A percentile compares a stretch with the other conserved stretches of the same genome.
Evolutionary conservation across 2,888 invertebrate species (phyloP).

Genomic region (Xanthia togata): DNA sequence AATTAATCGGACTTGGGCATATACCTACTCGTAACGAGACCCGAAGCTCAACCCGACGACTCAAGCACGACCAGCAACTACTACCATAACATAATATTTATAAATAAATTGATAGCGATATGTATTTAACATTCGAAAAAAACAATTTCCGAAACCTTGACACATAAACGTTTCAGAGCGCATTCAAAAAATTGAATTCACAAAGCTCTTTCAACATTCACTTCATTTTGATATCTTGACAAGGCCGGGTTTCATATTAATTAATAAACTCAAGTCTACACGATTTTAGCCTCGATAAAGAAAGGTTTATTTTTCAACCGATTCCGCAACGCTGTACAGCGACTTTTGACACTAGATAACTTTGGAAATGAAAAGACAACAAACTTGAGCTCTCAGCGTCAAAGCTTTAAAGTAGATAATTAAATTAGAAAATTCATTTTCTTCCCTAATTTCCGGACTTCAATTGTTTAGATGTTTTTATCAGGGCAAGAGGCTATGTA

Average conservation of each 20-base stretch:
- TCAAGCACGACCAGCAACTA: not conserved
- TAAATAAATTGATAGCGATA: constrained; percentile 11
- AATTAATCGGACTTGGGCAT: constrained; percentile 5
- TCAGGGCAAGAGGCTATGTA: not conserved
- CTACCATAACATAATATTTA: not conserved
- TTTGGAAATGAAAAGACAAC: constrained; percentile 20
- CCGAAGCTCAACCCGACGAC: constrained; percentile 4
- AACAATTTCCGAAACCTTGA: constrained; percentile 37
- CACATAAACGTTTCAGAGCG: constrained; percentile 29
- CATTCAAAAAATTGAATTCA: constrained; percentile 36
- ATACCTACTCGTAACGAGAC: not conserved
- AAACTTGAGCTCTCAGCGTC: not conserved
- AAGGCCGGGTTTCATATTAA: constrained; percentile 36
- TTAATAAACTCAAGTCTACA: constrained; percentile 30
- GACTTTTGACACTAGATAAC: constrained; percentile 10
- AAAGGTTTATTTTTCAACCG: constrained; percentile 32
- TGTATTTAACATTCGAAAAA: constrained; percentile 19
- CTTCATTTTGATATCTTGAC: constrained; percentile 38
- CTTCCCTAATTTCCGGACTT: not conserved
- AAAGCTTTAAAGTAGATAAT: not conserved
- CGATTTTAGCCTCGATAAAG: constrained; percentile 31
- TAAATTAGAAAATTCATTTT: not conserved
- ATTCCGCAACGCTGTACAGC: constrained; percentile 20
- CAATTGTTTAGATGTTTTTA: constrained; percentile 3
- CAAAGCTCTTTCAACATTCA: constrained; percentile 46